These are phyloP conservation scores for Umimayanthus kanabou DNA, from an alignment of 92 coral and sea anemone genomes.

Conservation along the genomic window DNA sequence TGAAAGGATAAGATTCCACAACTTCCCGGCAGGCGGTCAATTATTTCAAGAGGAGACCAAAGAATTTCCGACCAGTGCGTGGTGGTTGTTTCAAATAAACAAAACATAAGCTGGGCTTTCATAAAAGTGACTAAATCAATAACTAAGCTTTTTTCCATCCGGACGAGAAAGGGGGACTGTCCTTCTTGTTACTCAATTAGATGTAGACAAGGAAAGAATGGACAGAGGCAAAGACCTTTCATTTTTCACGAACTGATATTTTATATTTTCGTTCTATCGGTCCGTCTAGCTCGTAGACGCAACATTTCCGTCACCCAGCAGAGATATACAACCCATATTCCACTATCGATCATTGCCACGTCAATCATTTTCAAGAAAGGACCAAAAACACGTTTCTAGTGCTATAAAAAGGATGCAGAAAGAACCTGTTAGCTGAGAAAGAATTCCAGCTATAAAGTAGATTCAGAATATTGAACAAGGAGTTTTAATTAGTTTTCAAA, in stretches of 20 bases:
- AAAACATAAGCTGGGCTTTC: neutral
- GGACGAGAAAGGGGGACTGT: neutral
- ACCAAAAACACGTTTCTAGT: no score
- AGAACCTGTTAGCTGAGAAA: neutral
- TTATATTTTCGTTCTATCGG: no score
- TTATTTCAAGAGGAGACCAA: slow-evolving; percentile 36
- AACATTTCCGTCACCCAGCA: neutral
- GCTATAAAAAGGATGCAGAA: neutral
- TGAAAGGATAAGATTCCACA: slow-evolving; percentile 20
- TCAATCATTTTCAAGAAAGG: neutral
- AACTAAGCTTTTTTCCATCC: neutral
- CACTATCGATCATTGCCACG: neutral
- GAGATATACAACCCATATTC: neutral
- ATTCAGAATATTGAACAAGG: neutral
- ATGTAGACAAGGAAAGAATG: no score
- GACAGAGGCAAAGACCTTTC: no score
- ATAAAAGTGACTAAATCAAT: neutral
- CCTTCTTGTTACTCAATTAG: neutral
- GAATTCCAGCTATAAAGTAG: slow-evolving; percentile 2
- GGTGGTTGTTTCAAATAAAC: slow-evolving; percentile 8
- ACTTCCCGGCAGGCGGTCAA: slow-evolving; percentile 39
- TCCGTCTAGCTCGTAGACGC: neutral
- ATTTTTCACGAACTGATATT: no score
- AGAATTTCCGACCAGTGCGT: slow-evolving; percentile 32
- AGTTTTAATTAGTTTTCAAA: neutral